A percentile compares a stretch with the other conserved stretches of the same genome.
phyloP scores from a whole-genome alignment of 2,797 vertebrate species.

The Chelmon rostratus region DNA sequence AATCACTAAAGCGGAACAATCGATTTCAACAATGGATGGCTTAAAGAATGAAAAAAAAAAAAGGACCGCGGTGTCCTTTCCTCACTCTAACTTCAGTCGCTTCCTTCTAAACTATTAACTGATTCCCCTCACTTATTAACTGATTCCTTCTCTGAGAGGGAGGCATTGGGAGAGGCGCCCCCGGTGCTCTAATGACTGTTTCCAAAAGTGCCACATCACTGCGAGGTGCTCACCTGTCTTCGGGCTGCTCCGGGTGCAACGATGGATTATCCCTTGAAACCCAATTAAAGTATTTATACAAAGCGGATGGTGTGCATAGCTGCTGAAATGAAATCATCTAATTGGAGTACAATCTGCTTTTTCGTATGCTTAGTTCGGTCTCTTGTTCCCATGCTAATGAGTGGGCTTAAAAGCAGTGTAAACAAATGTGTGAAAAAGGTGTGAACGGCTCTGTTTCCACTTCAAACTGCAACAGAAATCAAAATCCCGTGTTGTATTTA shows the following conservation, averaged over 20 bases:
- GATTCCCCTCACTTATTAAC: constrained; percentile 62
- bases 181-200: constrained; percentile 42
- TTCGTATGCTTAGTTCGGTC: constrained; percentile 11
- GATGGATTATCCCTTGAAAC: constrained; percentile 46
- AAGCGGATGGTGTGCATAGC: neutral
- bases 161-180: constrained; percentile 55
- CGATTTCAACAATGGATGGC: constrained; percentile 80
- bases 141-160: constrained; percentile 56
- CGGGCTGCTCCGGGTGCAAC: constrained; percentile 9
- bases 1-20: constrained; percentile 80
- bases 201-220: constrained; percentile 26
- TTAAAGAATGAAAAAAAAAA: constrained; percentile 60
- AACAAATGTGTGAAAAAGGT: neutral
- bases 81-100: constrained; percentile 47
- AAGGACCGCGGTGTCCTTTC: constrained; percentile 53
- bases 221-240: constrained; percentile 23
- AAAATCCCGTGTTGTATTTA: neutral
- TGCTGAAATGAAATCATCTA: constrained; percentile 32
- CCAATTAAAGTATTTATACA: constrained; percentile 32
- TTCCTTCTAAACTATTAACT: constrained; percentile 68
- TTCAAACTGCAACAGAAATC: neutral
- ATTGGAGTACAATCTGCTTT: constrained; percentile 22
- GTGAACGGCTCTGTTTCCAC: neutral
- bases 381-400: constrained; percentile 16
- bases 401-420: neutral